These are phyloP conservation scores for Rhinichthys osculus DNA, from an alignment of 2,797 vertebrate species.

Conservation along the genomic window DNA sequence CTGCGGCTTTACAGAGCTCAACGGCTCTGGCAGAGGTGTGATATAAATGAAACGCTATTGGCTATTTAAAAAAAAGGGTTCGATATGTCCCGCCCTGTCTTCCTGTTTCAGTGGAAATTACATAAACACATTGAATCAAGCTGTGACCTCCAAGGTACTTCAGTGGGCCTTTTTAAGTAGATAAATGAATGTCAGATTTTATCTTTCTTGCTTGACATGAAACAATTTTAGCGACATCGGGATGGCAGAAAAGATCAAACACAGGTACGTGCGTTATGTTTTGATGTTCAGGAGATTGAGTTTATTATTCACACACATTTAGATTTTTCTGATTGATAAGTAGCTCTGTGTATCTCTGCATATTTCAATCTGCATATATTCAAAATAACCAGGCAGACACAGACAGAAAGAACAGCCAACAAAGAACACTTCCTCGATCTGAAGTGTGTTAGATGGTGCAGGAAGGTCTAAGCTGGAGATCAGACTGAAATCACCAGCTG, in stretches of 20 bases:
- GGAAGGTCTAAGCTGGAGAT: constrained; percentile 27
- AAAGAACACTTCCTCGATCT: constrained; percentile 28
- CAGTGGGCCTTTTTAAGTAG: neutral
- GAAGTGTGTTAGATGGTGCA: constrained; percentile 16
- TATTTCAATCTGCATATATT: constrained; percentile 15
- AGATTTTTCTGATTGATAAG: constrained; percentile 14
- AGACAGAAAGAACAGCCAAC: neutral
- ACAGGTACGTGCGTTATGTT: neutral
- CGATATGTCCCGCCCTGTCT: too few species aligned
- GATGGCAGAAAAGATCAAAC: constrained; percentile 17
- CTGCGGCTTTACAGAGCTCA: too few species aligned
- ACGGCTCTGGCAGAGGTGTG: too few species aligned
- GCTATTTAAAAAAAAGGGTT: too few species aligned
- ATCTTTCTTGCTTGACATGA: neutral
- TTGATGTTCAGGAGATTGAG: constrained; percentile 20
- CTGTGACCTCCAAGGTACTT: too few species aligned
- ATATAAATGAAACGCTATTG: too few species aligned
- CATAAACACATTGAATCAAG: too few species aligned
- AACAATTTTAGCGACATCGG: neutral
- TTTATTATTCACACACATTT: neutral
- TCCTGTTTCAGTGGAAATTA: too few species aligned
- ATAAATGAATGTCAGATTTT: constrained; percentile 1
- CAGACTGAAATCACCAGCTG: constrained; percentile 21
- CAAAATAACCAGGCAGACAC: neutral
- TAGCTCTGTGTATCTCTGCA: neutral